These are phyloP conservation scores for Amorpha juglandis DNA, from an alignment of 2,888 invertebrate species.

Conservation along the genomic window DNA sequence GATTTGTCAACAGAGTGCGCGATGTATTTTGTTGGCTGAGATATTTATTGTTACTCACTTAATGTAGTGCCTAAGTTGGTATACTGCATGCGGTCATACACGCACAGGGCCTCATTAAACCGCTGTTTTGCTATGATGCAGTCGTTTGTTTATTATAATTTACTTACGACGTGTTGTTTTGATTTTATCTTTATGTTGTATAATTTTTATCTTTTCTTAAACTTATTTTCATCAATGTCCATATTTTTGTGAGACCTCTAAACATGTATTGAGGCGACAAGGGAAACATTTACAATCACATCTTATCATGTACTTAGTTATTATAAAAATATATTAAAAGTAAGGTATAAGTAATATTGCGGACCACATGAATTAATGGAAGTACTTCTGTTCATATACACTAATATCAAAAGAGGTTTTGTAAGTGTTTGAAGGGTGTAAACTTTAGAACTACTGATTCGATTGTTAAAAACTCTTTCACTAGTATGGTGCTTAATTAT, in stretches of 20 bases:
- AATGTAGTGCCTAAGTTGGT: constrained; percentile 73
- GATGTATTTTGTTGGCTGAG: constrained; percentile 80
- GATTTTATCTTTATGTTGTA: neutral
- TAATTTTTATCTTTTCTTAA: neutral
- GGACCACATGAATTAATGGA: too few species aligned
- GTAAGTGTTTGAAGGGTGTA: too few species aligned
- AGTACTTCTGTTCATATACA: too few species aligned
- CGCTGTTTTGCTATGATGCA: constrained; percentile 26
- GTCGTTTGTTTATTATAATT: constrained; percentile 17
- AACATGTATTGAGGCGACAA: neutral
- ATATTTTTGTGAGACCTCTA: neutral
- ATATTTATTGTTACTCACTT: constrained; percentile 80
- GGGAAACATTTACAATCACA: too few species aligned
- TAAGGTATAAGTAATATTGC: too few species aligned
- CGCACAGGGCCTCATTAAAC: constrained; percentile 29
- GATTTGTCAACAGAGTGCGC: constrained; percentile 83
- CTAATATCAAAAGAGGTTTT: too few species aligned
- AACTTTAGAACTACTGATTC: too few species aligned
- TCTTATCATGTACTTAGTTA: too few species aligned
- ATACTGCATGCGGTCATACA: constrained; percentile 40
- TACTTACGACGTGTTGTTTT: neutral
- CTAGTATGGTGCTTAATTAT: too few species aligned
- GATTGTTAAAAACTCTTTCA: too few species aligned
- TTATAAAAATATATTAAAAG: too few species aligned
- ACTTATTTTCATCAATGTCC: neutral